A percentile compares a stretch with the other conserved stretches of the same genome.
These are phyloP conservation scores for Montipora foliosa DNA, from an alignment of 64 coral and sea anemone species.

Conservation along the genomic window DNA sequence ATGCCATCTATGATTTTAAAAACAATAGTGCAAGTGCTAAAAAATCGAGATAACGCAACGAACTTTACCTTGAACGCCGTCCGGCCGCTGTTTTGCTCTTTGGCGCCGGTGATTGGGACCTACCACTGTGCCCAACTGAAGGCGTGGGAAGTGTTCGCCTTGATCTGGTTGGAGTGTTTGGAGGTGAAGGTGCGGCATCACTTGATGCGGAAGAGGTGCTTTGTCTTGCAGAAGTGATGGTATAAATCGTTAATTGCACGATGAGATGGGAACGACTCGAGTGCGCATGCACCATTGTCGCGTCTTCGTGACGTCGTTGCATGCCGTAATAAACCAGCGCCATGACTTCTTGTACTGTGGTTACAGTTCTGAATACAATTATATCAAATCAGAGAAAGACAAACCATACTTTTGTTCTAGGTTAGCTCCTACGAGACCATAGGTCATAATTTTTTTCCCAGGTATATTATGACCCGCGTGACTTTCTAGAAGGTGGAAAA, in stretches of 20 bases:
- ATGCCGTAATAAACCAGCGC: conserved; percentile 93
- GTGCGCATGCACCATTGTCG: conserved; percentile 98
- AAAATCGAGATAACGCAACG: too few species aligned
- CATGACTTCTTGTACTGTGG: conserved; percentile 95
- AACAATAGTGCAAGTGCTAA: too few species aligned
- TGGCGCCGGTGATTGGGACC: conserved; percentile 89
- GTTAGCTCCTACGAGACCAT: too few species aligned
- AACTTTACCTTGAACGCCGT: conserved; percentile 68
- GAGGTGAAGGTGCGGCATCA: conserved; percentile 88
- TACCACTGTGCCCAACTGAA: conserved; percentile 62
- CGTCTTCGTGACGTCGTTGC: conserved; percentile 92
- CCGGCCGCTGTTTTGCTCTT: conserved; percentile 45
- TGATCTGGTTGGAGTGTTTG: conserved; percentile 78
- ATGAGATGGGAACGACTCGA: conserved; percentile 98
- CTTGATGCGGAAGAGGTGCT: conserved; percentile 63
- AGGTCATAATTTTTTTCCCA: too few species aligned
- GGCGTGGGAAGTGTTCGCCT: conserved; percentile 84
- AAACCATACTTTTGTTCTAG: neutral
- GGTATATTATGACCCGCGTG: too few species aligned
- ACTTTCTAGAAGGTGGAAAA: too few species aligned
- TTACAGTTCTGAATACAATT: conserved; percentile 65
- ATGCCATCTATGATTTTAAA: too few species aligned
- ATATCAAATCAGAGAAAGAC: neutral
- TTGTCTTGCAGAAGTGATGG: conserved; percentile 67
- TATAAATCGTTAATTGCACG: conserved; percentile 94